A percentile compares a stretch with the other conserved stretches of the same genome.
phyloP scores from a whole-genome alignment of 2,797 vertebrate species.

The Nannoperca obscura region DNA sequence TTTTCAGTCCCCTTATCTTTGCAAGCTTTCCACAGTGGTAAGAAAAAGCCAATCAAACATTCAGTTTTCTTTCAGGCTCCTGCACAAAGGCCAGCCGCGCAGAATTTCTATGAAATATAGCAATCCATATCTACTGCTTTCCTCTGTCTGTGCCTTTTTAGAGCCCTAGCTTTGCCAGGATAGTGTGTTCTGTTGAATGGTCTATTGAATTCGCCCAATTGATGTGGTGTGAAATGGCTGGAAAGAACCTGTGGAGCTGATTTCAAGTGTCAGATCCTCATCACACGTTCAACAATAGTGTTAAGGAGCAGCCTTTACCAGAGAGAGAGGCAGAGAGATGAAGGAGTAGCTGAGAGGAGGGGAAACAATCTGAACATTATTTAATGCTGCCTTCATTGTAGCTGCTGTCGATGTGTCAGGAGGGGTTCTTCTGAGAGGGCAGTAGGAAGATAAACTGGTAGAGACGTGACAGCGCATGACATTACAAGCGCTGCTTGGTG shows the following conservation, averaged over 20 bases:
- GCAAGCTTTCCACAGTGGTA: neutral
- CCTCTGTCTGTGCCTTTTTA: constrained; percentile 2
- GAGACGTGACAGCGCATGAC: neutral
- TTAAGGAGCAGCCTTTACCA: constrained; percentile 16
- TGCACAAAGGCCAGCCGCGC: constrained; percentile 5
- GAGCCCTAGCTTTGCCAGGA: constrained; percentile 17
- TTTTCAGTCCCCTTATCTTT: constrained; percentile 16
- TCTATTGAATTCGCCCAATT: constrained; percentile 46
- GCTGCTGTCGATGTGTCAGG: constrained; percentile 23
- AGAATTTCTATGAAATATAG: constrained; percentile 28
- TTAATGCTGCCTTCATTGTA: constrained; percentile 18
- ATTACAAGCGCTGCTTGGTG: neutral
- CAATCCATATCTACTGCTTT: constrained; percentile 37
- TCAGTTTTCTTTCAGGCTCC: constrained; percentile 23
- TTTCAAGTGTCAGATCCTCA: constrained; percentile 40
- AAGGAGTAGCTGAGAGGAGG: constrained; percentile 4
- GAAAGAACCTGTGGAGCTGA: constrained; percentile 20
- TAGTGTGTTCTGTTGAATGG: constrained; percentile 39
- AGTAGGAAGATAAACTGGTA: constrained; percentile 22
- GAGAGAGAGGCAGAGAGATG: neutral
- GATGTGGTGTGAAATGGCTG: constrained; percentile 32
- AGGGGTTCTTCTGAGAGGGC: constrained; percentile 16
- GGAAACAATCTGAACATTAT: constrained; percentile 18
- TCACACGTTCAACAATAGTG: constrained; percentile 13
- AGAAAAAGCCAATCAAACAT: constrained; percentile 18